Base-by-base conservation (phyloP, 2,113 vertebrate genomes). In the Cervus canadensis region DNA sequence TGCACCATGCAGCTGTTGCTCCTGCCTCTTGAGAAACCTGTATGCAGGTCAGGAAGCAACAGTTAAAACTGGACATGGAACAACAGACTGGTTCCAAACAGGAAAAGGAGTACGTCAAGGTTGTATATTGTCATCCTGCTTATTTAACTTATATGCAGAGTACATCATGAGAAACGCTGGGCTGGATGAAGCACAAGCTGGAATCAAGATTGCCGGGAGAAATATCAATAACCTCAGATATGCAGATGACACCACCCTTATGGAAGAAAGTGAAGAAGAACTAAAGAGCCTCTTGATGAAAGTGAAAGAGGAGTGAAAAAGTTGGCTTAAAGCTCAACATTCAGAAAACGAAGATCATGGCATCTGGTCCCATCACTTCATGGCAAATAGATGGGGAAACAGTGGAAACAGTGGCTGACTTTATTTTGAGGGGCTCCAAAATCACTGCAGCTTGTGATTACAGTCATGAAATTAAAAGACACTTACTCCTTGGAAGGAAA, bases 1-100 rank as follows among this genome's bases (percentile, higher is more conserved):
- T 67, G 64, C 0, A 0, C 33, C 33, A n/a, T 19, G 62, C 62
- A n/a, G 16, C 7, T 67, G 62, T 33, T 2, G 1, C 16, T 67
- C 33, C 16, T 67, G 16, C 64, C 16, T 67, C 16, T 67, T 67
- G 16, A 67, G 33, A 67, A 67, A 67, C 17, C 33, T n/a, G 33
- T n/a, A 67, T 67, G 33, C 33, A 67, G 15, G 33, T 67, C 33
- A n/a, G 33, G 33, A n/a, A 67, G 62, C 4, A n/a, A n/a, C 33
- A 67, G 64, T 5, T 67, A 19, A 16, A n/a, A 67, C 26, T 60
- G 26, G 59, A 14, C 64, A n/a, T n/a, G 33, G 33, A n/a, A n/a
- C 62, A n/a, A 67, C 16, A 67, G 33, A 19, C 7, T 67, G 33
- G 64, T n/a, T n/a, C 16, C 64, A 67, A n/a, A 67, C 2, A 67